phyloP scores from a whole-genome alignment of 2,113 vertebrate species.

The Oreochromis niloticus region DNA sequence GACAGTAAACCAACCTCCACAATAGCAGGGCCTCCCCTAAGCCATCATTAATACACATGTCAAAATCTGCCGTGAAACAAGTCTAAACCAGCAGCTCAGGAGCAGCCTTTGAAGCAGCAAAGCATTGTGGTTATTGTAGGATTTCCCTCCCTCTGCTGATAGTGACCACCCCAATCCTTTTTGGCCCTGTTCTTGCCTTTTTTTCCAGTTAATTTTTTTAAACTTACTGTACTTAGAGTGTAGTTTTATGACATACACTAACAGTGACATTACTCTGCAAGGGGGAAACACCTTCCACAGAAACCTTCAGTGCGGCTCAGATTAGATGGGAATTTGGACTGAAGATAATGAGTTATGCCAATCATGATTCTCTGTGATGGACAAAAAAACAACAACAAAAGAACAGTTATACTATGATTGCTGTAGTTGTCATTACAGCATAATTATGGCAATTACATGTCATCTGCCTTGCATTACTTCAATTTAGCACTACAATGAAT shows the following conservation, averaged over 20 bases:
- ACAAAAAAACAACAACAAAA: background rate
- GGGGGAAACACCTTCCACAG: background rate
- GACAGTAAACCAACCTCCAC: background rate
- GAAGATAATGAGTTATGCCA: background rate
- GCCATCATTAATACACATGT: background rate
- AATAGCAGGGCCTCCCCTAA: background rate
- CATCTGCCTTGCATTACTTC: background rate
- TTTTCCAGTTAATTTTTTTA: accelerated
- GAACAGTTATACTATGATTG: background rate
- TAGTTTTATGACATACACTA: background rate
- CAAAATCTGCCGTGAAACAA: background rate
- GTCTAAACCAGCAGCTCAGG: background rate
- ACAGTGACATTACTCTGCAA: background rate
- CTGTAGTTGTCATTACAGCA: background rate
- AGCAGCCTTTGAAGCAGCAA: background rate
- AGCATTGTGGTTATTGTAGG: background rate
- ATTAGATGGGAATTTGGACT: background rate
- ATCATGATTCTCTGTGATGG: background rate
- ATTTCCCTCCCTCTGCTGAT: background rate
- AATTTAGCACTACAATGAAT: background rate
- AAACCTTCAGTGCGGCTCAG: background rate
- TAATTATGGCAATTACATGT: slow-evolving; percentile 40
- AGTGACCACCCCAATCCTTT: background rate
- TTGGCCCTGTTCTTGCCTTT: background rate
- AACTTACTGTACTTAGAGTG: background rate